Percentiles rank a stretch among this genome's conserved stretches.
Evolutionary conservation across 2,888 invertebrate species (phyloP).

Genomic region (Conchocele bisecta): DNA sequence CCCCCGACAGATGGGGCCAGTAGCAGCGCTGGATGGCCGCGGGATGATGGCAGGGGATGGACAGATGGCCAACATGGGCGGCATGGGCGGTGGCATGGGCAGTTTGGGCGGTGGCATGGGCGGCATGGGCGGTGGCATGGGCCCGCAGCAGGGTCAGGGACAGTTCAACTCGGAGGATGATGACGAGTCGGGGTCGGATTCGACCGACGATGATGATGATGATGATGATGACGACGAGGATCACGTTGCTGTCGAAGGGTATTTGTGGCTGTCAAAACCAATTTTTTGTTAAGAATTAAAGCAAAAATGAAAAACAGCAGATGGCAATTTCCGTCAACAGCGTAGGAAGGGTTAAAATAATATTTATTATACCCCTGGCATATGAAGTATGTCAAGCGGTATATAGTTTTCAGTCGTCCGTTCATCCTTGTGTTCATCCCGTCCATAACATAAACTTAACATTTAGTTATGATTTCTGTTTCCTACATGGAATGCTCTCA

Average conservation of each 20-base stretch:
- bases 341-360: background rate
- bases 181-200: slow-evolving; percentile 49
- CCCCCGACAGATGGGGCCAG: too few species aligned
- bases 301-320: background rate
- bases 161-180: slow-evolving; percentile 74
- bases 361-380: too few species aligned
- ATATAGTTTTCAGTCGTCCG: too few species aligned
- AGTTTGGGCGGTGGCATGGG: slow-evolving; percentile 8
- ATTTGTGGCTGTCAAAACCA: background rate
- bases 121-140: slow-evolving; percentile 34
- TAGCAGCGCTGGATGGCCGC: too few species aligned
- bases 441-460: too few species aligned
- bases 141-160: slow-evolving; percentile 49
- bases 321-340: background rate
- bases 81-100: too few species aligned
- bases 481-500: too few species aligned
- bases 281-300: background rate
- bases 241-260: slow-evolving; percentile 67
- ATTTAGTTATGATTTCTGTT: too few species aligned
- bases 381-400: too few species aligned
- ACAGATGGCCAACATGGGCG: too few species aligned
- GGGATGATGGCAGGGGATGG: slow-evolving; percentile 24
- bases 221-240: slow-evolving; percentile 75
- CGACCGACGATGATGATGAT: slow-evolving; percentile 70
- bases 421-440: too few species aligned